phyloP scores from a whole-genome alignment of 2,888 invertebrate genomes.

The Drosophila longiperda region DNA sequence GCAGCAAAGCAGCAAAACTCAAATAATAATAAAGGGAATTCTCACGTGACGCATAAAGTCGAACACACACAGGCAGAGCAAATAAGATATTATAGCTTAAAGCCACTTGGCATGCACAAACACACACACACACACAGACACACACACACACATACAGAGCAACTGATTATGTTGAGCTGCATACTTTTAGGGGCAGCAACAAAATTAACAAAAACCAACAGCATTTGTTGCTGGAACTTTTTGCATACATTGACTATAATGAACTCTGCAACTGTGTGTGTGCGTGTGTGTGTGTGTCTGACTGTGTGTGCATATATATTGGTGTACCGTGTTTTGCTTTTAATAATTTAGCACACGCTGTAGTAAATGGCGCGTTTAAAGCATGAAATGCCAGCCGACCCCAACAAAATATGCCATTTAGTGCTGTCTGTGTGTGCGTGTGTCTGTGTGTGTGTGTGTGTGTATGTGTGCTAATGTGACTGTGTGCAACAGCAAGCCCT shows the following conservation, averaged over 20 bases:
- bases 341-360: slow-evolving; percentile 72
- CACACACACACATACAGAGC: slow-evolving; percentile 28
- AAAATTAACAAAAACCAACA: slow-evolving; percentile 51
- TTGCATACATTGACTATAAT: slow-evolving; percentile 74
- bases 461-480: slow-evolving; percentile 23
- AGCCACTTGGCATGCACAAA: slow-evolving; percentile 23
- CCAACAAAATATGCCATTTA: slow-evolving; percentile 66
- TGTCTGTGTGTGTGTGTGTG: slow-evolving; percentile 24
- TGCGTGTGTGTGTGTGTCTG: slow-evolving; percentile 1
- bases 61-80: slow-evolving; percentile 17
- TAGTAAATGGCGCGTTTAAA: slow-evolving; percentile 78
- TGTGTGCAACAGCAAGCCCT: slow-evolving; percentile 68
- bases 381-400: slow-evolving; percentile 71
- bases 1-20: slow-evolving; percentile 32
- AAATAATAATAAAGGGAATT: slow-evolving; percentile 80
- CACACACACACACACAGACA: slow-evolving; percentile 8
- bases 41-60: slow-evolving; percentile 78
- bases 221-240: slow-evolving; percentile 62
- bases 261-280: slow-evolving; percentile 44
- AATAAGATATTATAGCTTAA: slow-evolving; percentile 22
- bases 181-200: slow-evolving; percentile 63
- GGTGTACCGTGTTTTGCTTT: slow-evolving; percentile 60
- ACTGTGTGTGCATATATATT: slow-evolving; percentile 23
- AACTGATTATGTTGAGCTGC: slow-evolving; percentile 70
- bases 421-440: slow-evolving; percentile 50